These are phyloP conservation scores for Stramonita haemastoma DNA, from an alignment of 2,888 invertebrate species.

Conservation along the genomic window DNA sequence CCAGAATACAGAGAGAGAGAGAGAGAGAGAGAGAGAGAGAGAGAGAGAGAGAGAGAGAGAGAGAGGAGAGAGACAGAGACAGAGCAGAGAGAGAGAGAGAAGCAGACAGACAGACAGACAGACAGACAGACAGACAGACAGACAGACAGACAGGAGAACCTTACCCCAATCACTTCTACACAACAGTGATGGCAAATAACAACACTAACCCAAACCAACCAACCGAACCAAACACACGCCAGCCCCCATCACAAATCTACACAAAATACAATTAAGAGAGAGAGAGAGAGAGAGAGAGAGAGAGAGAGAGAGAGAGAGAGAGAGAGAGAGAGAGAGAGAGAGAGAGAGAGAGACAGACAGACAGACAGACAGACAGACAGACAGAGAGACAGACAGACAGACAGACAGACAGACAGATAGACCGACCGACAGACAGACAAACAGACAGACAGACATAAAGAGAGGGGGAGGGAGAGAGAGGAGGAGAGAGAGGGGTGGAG, in stretches of 20 bases:
- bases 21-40: not conserved
- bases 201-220: too few species aligned
- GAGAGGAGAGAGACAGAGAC: not conserved
- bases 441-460: not conserved
- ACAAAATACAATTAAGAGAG: not conserved
- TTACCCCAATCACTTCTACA: too few species aligned
- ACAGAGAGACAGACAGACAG: not conserved
- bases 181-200: too few species aligned
- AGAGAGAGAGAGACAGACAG: not conserved
- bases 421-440: not conserved
- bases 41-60: not conserved
- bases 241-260: not conserved
- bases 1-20: not conserved
- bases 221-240: too few species aligned
- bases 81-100: not conserved
- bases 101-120: not conserved
- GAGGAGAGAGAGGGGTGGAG: too few species aligned
- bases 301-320: too few species aligned
- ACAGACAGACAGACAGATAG: not conserved
- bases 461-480: not conserved
- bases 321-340: slow-evolving; percentile 5
- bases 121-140: not conserved
- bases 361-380: not conserved
- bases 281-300: not conserved
- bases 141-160: not conserved